phyloP scores from a whole-genome alignment of 2,888 invertebrate species.

The Eumerus sabulonum region DNA sequence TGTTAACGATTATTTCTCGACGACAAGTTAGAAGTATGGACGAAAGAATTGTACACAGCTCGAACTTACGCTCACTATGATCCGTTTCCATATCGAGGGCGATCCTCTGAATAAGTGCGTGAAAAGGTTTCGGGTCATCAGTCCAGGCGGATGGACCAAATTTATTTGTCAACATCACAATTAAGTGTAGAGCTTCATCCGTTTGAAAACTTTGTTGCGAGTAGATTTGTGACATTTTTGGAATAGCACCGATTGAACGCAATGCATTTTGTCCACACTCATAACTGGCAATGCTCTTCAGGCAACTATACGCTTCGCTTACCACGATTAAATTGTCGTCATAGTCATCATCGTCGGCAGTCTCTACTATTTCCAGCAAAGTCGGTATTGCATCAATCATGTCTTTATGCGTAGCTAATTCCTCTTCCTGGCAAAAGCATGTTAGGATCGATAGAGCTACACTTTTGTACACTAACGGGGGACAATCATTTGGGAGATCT shows the following conservation, averaged over 20 bases:
- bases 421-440: constrained; percentile 90
- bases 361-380: constrained; percentile 90
- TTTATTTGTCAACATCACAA: constrained; percentile 86
- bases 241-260: constrained; percentile 87
- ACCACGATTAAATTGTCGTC: constrained; percentile 93
- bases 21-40: constrained; percentile 87
- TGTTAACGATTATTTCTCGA: constrained; percentile 83
- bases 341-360: constrained; percentile 90
- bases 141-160: constrained; percentile 89
- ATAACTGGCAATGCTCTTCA: constrained; percentile 89
- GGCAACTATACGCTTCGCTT: constrained; percentile 91
- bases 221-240: constrained; percentile 91
- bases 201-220: constrained; percentile 93
- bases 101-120: constrained; percentile 89
- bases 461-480: constrained; percentile 93
- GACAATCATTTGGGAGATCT: constrained; percentile 91
- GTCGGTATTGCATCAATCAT: constrained; percentile 91
- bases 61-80: constrained; percentile 93
- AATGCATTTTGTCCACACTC: constrained; percentile 90
- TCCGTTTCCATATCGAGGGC: constrained; percentile 93
- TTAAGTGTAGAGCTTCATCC: constrained; percentile 90
- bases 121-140: constrained; percentile 87
- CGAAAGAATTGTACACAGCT: constrained; percentile 89
- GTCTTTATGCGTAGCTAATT: constrained; percentile 89
- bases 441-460: constrained; percentile 93